Evolutionary conservation across 2,888 invertebrate genomes (phyloP).

Genomic region (Drosophila longiperda): DNA sequence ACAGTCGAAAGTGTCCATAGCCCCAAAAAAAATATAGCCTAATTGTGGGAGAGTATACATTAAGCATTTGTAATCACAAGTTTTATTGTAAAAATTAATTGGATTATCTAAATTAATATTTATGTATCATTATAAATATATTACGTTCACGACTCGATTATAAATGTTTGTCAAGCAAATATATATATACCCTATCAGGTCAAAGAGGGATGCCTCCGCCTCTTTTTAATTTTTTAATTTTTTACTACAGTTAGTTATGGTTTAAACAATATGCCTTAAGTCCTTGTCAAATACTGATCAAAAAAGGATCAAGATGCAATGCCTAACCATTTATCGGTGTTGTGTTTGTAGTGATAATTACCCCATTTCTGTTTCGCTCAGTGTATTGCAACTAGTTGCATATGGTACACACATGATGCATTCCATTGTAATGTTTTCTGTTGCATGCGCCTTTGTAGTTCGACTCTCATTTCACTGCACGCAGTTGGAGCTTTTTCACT

Average conservation of each 20-base stretch:
- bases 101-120: background rate
- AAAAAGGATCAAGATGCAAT: background rate
- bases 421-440: constrained; percentile 43
- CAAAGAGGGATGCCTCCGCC: too few species aligned
- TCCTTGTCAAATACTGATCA: constrained; percentile 12
- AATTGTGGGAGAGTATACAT: background rate
- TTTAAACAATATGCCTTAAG: background rate
- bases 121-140: background rate
- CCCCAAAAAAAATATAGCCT: background rate
- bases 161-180: background rate
- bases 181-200: background rate
- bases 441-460: constrained; percentile 37
- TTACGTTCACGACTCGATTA: background rate
- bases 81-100: background rate
- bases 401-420: constrained; percentile 73
- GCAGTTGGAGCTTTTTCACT: constrained; percentile 22
- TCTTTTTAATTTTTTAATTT: background rate
- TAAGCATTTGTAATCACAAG: background rate
- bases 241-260: background rate
- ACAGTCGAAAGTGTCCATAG: background rate
- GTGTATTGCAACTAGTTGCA: constrained; percentile 65
- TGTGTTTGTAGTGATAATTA: background rate
- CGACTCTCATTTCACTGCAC: constrained; percentile 36
- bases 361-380: constrained; percentile 24
- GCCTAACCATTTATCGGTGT: background rate